Base-by-base conservation (phyloP, 2,888 invertebrate genomes). In the Pocota personata region DNA sequence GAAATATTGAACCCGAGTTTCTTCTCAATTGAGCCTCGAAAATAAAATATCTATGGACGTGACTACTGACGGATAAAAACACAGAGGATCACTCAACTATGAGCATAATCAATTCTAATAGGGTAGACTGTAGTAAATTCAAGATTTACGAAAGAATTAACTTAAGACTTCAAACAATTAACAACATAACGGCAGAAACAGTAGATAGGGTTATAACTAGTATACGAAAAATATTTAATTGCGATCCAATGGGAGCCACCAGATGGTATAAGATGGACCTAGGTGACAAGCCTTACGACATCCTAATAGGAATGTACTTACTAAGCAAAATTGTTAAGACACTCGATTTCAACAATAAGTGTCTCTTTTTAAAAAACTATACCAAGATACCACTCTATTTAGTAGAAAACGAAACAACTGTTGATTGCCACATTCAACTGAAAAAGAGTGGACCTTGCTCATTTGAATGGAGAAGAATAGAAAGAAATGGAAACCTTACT, bases 291-390 rank as follows among this genome's bases (percentile, higher is more conserved):
- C 24, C 24, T 10, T 67, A 67, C 5, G 67, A 52, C 14, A 40
- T 52, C 1, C 14, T 71, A 16, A 55, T 71, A 19, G 67, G 67
- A 2, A 67, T 67, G 52, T 37, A 67, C 14, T 14, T 67, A 37
- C 12, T 67, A 43, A 27, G 27, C 10, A 71, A 71, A 43, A 52
- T 52, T 52, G 67, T 40, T 1, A 37, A 52, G 16, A 67, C 24
- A 12, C 52, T 37, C 10, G 52, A 52, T 55, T 50, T 50, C 50
- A 8, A 37, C 12, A 66, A 48, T 66, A 66, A 66, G 50, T 35
- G 10, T 37, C 12, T 66, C 2, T n/a, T 32, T 8, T 14, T 66
- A n/a, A 35, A 66, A 21, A 66, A 66, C 14, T 2, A 35, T 6
- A 21, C 21, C 5, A 50, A 40, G 12, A 40, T 69, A 52, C 52